phyloP scores from a whole-genome alignment of 2,888 invertebrate species.

The Halictus ligatus region DNA sequence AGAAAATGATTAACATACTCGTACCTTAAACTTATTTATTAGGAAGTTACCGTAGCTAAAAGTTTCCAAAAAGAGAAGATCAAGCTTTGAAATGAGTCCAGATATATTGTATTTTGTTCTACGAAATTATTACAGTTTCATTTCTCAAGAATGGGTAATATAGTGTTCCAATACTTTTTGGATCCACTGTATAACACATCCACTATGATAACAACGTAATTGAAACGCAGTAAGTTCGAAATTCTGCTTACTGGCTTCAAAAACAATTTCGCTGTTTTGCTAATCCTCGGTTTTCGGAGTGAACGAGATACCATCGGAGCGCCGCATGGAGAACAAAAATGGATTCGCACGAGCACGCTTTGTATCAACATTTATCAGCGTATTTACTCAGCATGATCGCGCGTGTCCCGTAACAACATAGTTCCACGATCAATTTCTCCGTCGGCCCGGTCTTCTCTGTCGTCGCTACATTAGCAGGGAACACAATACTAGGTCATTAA shows the following conservation, averaged over 20 bases:
- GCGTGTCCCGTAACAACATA: constrained; percentile 41
- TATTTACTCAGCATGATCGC: constrained; percentile 19
- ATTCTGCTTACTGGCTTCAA: background rate
- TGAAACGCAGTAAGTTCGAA: background rate
- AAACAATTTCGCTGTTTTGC: background rate
- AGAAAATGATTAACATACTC: too few relatives aligned
- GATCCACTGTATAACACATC: background rate
- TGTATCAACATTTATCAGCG: background rate
- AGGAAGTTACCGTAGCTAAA: too few relatives aligned
- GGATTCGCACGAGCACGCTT: background rate
- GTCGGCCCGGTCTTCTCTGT: constrained; percentile 43
- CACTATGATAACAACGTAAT: background rate
- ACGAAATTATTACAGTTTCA: background rate
- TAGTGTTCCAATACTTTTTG: too few relatives aligned
- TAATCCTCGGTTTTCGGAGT: background rate
- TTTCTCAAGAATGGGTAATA: background rate
- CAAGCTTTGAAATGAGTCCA: background rate
- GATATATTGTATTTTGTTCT: background rate
- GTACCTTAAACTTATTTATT: too few relatives aligned
- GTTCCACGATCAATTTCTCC: constrained; percentile 59
- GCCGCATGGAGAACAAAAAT: background rate
- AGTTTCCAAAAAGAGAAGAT: background rate
- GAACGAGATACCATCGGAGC: background rate
- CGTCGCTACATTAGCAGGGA: constrained; percentile 53
- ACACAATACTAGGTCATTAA: constrained; percentile 65